Percentiles rank a stretch among this genome's conserved stretches.
Conservation (phyloP, 2,888 invertebrate genomes). For the Ptychoptera contaminata region DNA sequence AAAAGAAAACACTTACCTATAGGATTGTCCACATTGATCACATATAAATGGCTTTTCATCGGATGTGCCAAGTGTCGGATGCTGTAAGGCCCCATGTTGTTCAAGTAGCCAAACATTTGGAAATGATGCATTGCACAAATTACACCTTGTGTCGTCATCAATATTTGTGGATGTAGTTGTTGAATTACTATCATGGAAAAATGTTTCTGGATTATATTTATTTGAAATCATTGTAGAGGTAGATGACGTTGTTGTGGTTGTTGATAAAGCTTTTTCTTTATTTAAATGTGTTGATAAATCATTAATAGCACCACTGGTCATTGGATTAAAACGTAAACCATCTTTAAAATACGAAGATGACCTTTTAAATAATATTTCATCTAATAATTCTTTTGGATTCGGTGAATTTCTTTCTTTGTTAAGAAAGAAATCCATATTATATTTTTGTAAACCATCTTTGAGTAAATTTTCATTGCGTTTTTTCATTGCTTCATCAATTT, state of each 20-base stretch:
- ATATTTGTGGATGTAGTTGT: conserved; percentile 27
- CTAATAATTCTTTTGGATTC: conserved; percentile 3
- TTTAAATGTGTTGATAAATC: conserved; percentile 29
- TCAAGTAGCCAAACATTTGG: conserved; percentile 78
- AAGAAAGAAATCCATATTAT: not conserved
- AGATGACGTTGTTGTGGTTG: conserved; percentile 24
- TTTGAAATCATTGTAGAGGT: conserved; percentile 26
- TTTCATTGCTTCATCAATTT: not conserved
- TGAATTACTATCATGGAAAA: conserved; percentile 2
- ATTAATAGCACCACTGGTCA: conserved; percentile 12
- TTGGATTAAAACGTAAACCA: conserved; percentile 19
- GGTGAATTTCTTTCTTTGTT: not conserved
- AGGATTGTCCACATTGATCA: conserved; percentile 82
- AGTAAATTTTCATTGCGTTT: not conserved
- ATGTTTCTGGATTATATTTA: conserved; percentile 15
- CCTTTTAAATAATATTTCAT: conserved; percentile 18
- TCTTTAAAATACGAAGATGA: conserved; percentile 18
- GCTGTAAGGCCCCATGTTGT: conserved; percentile 71
- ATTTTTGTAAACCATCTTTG: not conserved
- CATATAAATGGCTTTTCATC: conserved; percentile 84
- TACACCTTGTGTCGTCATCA: conserved; percentile 45
- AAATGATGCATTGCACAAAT: conserved; percentile 72
- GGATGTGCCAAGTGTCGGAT: conserved; percentile 43
- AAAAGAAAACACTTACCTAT: conserved; percentile 31
- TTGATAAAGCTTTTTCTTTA: conserved; percentile 16